phyloP scores from a whole-genome alignment of 30 jellyfish, hydroid and myxozoan species.

The Cassiopea andromeda region DNA sequence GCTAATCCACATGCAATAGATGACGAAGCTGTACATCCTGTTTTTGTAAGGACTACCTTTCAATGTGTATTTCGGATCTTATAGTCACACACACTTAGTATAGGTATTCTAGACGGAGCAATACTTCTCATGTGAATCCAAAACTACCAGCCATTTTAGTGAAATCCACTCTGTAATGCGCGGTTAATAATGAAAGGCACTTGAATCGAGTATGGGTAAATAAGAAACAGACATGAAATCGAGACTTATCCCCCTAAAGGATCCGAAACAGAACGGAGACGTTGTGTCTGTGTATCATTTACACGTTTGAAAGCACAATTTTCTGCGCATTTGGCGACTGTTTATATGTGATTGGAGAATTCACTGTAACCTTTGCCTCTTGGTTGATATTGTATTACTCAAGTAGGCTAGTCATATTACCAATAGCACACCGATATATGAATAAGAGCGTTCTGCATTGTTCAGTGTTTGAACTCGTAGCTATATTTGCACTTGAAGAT shows the following conservation, averaged over 20 bases:
- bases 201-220: constrained; percentile 55
- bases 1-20: neutral
- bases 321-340: constrained; percentile 37
- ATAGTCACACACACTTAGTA: constrained; percentile 14
- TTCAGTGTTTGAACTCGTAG: constrained; percentile 42
- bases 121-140: constrained; percentile 31
- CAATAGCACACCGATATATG: constrained; percentile 65
- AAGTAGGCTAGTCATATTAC: constrained; percentile 52
- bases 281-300: constrained; percentile 17
- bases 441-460: constrained; percentile 24
- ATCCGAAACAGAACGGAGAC: constrained; percentile 34
- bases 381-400: constrained; percentile 43
- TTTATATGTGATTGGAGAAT: constrained; percentile 64
- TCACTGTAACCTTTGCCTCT: constrained; percentile 50
- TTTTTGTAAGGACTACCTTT: neutral
- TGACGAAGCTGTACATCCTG: neutral
- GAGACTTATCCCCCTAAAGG: constrained; percentile 62
- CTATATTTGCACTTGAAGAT: constrained; percentile 51
- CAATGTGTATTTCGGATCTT: constrained; percentile 12
- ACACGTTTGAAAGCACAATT: constrained; percentile 41
- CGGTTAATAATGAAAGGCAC: constrained; percentile 54
- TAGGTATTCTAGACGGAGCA: constrained; percentile 6
- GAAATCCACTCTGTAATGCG: constrained; percentile 59
- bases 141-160: constrained; percentile 38
- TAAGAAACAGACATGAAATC: constrained; percentile 48